Base-by-base conservation (phyloP, 2,113 vertebrate genomes). In the Vidua macroura region DNA sequence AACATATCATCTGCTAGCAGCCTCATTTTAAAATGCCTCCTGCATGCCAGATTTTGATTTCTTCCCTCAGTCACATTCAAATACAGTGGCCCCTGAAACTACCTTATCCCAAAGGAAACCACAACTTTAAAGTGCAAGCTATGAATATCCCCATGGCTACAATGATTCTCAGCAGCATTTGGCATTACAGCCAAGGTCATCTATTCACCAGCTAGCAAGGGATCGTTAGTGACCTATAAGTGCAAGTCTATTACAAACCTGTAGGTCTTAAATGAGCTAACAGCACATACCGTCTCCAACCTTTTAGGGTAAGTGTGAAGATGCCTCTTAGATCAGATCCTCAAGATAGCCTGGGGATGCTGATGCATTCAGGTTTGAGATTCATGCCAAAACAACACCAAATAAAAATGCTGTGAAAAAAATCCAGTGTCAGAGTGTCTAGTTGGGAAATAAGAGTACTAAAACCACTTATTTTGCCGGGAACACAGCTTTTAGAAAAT, bases 281-380 rank as follows among this genome's bases (percentile, higher is more conserved):
- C 72, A 95, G 94, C 76, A 96, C 94, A 84, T 83, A 90, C 53
- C 0, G 49, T 92, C 79, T 96, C 73, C 85, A 92, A 2, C 93
- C 92, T 94, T 96, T 90, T 95, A 95, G 88, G 90, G 96, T 70
- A 92, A 92, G 93, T 88, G 92, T 82, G 80, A 96, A 96, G 76
- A 81, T 90, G 83, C 73, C 93, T 96, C 93, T 96, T 88, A 95
- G 94, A 95, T 97, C 95, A 97, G 90, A 92, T 94, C 86, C 94
- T 96, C 56, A 92, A 95, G 93, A 96, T 96, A 97, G 93, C 92
- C 93, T 76, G 49, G 20, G 56, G 83, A 68, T 70, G 90, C 69
- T 53, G 72, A 84, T 90, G 90, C 69, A 75, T 82, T 90, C 60
- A 69, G 80, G 28, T 92, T 83, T 93, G 83, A 81, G 90, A 94